phyloP scores from a whole-genome alignment of 1,140 invertebrate genomes.

The Pinna nobilis region DNA sequence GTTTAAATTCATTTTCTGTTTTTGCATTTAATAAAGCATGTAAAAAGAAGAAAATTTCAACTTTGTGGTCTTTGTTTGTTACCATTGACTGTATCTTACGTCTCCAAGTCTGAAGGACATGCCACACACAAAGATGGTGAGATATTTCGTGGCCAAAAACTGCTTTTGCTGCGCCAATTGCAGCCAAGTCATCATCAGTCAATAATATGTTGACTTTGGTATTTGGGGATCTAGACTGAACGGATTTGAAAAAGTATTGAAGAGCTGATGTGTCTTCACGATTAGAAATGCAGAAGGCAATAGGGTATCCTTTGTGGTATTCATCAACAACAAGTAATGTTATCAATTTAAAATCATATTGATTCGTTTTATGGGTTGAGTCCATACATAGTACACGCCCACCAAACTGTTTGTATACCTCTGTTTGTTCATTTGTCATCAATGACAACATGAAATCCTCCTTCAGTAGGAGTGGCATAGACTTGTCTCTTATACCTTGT shows the following conservation, averaged over 20 bases:
- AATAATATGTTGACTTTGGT: conserved; percentile 2
- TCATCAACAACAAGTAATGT: conserved; percentile 22
- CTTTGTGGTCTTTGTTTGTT: conserved; percentile 15
- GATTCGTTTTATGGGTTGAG: conserved; percentile 24
- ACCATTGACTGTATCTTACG: conserved; percentile 3
- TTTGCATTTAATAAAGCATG: conserved; percentile 15
- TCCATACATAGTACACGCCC: conserved; percentile 25
- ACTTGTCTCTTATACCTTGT: no score
- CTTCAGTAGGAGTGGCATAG: no score
- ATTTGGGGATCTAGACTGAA: conserved; percentile 4
- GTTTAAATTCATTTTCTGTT: background rate
- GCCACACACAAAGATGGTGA: conserved; percentile 20
- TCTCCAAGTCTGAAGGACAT: conserved; percentile 11
- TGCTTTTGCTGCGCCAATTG: conserved; percentile 3
- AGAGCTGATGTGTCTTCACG: conserved; percentile 12
- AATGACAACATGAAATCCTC: no score
- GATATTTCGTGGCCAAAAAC: conserved; percentile 2
- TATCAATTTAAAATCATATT: conserved; percentile 12
- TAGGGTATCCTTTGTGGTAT: conserved; percentile 20
- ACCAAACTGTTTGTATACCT: conserved; percentile 13
- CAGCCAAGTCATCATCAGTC: conserved; percentile 22
- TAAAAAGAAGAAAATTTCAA: conserved; percentile 6
- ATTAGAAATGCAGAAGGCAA: conserved; percentile 26
- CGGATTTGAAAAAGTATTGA: conserved; percentile 4
- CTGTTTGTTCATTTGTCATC: conserved; percentile 16